phyloP scores from a whole-genome alignment of 2,797 vertebrate genomes.

The Malacoctenus gilli region DNA sequence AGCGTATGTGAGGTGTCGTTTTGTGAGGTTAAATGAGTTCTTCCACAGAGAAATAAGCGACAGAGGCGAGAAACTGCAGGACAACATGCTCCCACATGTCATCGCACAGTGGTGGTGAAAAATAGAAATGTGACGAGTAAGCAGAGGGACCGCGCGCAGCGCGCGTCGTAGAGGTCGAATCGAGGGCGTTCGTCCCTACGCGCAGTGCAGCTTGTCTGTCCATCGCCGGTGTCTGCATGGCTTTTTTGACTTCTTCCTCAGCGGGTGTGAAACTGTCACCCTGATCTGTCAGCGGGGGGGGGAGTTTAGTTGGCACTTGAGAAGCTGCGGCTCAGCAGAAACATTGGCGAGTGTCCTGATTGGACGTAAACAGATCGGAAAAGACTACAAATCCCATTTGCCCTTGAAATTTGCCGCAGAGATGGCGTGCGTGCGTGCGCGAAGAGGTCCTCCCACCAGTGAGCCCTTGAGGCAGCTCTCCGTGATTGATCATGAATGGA shows the following conservation, averaged over 20 bases:
- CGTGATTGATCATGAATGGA: conserved; percentile 19
- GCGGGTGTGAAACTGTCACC: background rate
- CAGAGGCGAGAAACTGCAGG: too few species aligned
- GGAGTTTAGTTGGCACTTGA: background rate
- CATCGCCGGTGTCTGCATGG: too few species aligned
- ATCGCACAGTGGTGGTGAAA: background rate
- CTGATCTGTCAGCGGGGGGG: conserved; percentile 16
- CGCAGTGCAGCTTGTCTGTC: too few species aligned
- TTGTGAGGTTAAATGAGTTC: background rate
- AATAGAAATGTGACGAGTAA: background rate
- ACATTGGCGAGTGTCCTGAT: background rate
- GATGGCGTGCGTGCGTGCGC: conserved; percentile 13
- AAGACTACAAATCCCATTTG: conserved; percentile 68
- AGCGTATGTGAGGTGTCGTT: background rate
- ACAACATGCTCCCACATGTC: too few species aligned
- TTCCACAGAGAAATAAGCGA: background rate
- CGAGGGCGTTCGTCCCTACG: background rate
- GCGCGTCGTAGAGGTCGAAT: background rate
- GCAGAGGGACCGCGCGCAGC: background rate
- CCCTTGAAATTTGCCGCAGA: conserved; percentile 60
- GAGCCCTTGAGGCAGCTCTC: conserved; percentile 44
- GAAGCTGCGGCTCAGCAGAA: conserved; percentile 7
- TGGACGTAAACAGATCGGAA: conserved; percentile 22
- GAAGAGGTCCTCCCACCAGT: conserved; percentile 46
- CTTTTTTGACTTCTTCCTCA: too few species aligned